Base-by-base conservation (phyloP, 2,113 vertebrate genomes). In the Chrysochloris asiatica region DNA sequence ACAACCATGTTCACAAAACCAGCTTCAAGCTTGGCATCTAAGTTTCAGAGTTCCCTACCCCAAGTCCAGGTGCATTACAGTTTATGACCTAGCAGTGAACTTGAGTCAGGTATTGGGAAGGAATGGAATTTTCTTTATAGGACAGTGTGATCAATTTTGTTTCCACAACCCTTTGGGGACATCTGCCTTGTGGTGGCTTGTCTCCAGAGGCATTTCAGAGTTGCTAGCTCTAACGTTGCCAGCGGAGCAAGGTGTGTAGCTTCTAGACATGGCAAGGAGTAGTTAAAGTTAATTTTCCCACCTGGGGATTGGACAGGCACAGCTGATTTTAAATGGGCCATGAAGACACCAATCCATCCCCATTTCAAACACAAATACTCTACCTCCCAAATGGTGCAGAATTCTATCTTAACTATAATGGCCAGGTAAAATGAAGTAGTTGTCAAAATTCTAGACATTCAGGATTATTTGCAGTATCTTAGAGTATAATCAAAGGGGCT, bases 331-430 rank as follows among this genome's bases (percentile, higher is more conserved):
- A 88, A 33, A 85, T 48, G 3, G 9, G 14, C 36, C 47, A 56
- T 59, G 33, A 52, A 90, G 72, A 93, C 76, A 87, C 43, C n/a
- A 88, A 30, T 28, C 72, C 56, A 94, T 81, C 52, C 95, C 77
- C 36, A 88, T 67, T 95, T 92, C 77, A 93, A 73, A 77, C 56
- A 41, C n/a, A 86, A n/a, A 50, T 19, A n/a, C 24, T 73, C 69
- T 79, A 36, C 38, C 56, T 93, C 91, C 43, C 61, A 92, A 89
- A 81, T 41, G 45, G 45, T 22, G 63, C 1, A 63, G 59, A 86
- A 83, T 86, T 80, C 89, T 17, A 86, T 43, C 72, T 93, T 45
- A 83, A 86, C 56, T 83, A 17, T 7, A 73, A 0, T 48, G 43
- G 79, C 30, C 45, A 77, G 33, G 69, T 73, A 69, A 80, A 83